A percentile compares a stretch with the other conserved stretches of the same genome.
These are phyloP conservation scores for Alsophila aescularia DNA, from an alignment of 2,888 invertebrate genomes.

Conservation along the genomic window DNA sequence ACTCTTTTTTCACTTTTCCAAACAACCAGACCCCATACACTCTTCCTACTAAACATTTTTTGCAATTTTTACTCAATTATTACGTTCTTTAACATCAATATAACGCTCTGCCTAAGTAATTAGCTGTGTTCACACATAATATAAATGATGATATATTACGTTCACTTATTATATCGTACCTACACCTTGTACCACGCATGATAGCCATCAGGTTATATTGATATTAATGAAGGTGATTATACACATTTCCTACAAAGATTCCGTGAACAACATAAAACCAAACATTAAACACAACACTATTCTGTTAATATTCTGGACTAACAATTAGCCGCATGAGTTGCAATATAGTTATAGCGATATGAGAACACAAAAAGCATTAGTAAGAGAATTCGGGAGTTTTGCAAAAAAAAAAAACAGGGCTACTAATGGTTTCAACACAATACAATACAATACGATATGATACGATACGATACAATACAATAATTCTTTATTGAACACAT, in stretches of 20 bases:
- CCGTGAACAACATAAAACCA: background rate
- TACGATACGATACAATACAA: too few species aligned
- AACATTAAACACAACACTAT: background rate
- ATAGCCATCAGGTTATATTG: slow-evolving; percentile 37
- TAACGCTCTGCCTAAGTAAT: slow-evolving; percentile 11
- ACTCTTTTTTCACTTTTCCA: too few species aligned
- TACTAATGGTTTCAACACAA: background rate
- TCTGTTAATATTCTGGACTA: slow-evolving; percentile 15
- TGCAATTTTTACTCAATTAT: too few species aligned
- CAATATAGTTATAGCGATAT: slow-evolving; percentile 17
- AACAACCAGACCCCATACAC: too few species aligned
- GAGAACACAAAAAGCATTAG: slow-evolving; percentile 13
- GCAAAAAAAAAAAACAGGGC: background rate
- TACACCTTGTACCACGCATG: slow-evolving; percentile 16
- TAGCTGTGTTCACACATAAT: slow-evolving; percentile 5
- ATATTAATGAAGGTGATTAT: slow-evolving; percentile 46
- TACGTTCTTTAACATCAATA: too few species aligned
- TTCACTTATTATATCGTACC: slow-evolving; percentile 14
- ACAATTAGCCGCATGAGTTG: slow-evolving; percentile 25
- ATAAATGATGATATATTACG: slow-evolving; percentile 11
- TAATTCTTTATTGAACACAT: too few species aligned
- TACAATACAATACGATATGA: background rate
- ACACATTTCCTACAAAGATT: slow-evolving; percentile 37
- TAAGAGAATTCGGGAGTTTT: slow-evolving; percentile 9
- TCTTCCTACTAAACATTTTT: too few species aligned